phyloP scores from a whole-genome alignment of 2,888 invertebrate genomes.

The Dicyrtomina minuta region DNA sequence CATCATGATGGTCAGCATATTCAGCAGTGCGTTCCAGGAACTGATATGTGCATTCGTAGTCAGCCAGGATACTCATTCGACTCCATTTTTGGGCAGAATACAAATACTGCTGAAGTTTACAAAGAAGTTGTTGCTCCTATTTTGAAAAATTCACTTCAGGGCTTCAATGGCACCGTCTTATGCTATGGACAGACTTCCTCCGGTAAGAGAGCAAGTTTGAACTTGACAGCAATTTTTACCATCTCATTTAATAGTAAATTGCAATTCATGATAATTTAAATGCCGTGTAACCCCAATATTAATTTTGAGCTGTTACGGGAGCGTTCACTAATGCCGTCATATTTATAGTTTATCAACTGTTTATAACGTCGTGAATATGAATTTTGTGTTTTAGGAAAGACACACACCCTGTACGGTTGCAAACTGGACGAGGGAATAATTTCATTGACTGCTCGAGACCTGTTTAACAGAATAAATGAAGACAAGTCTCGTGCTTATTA shows the following conservation, averaged over 20 bases:
- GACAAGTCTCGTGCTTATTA: slow-evolving; percentile 37
- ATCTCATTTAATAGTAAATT: slow-evolving; percentile 12
- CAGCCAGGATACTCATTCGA: slow-evolving; percentile 61
- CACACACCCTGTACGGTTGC: slow-evolving; percentile 79
- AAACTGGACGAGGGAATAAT: slow-evolving; percentile 72
- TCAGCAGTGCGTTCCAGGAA: slow-evolving; percentile 62
- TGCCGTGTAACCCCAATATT: too few species aligned
- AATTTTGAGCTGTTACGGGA: too few species aligned
- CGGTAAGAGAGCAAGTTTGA: too few species aligned
- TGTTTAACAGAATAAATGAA: slow-evolving; percentile 64
- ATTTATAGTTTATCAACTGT: too few species aligned
- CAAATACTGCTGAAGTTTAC: slow-evolving; percentile 67
- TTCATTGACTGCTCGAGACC: slow-evolving; percentile 68
- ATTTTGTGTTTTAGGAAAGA: slow-evolving; percentile 62
- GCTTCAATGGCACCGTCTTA: slow-evolving; percentile 84
- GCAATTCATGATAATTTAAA: too few species aligned
- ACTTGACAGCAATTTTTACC: too few species aligned
- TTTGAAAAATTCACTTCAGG: slow-evolving; percentile 69
- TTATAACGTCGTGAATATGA: too few species aligned
- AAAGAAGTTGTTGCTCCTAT: slow-evolving; percentile 69
- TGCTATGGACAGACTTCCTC: slow-evolving; percentile 91
- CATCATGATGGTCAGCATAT: slow-evolving; percentile 64
- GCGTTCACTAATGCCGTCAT: too few species aligned
- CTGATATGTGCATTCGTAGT: slow-evolving; percentile 53
- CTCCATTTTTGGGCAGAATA: slow-evolving; percentile 67